Base-by-base conservation (phyloP, 2,113 vertebrate genomes). In the Deroptyus accipitrinus region DNA sequence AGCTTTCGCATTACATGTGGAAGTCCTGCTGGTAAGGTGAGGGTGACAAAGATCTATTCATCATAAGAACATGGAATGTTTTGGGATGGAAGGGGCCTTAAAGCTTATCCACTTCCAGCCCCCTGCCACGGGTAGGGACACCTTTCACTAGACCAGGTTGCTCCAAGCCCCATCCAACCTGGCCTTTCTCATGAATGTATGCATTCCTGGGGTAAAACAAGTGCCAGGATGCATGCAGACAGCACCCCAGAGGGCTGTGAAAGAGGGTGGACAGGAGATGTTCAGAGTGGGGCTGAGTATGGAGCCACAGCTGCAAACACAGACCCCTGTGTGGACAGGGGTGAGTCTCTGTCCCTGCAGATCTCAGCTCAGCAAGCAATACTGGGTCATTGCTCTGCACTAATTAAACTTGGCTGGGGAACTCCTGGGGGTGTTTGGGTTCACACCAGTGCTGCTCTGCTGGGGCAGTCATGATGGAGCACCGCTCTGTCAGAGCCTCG, bases 401-500 rank as follows among this genome's bases (percentile, higher is more conserved):
- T 55, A 28, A 73, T 20, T 57, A 46, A 69, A 51, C 68, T 33
- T 23, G 30, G 10, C 31, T 37, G 63, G 37, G 31, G 25, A 41
- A 4, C 16, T 79, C 24, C 41, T 28, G 9, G 20, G 28, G 5
- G n/a, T 27, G 30, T 54, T 48, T 19, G 8, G 17, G 41, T 55
- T 63, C 14, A 2, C 0, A 3, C 7, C 18, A 17, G n/a, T 25
- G n/a, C 41, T 57, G 55, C 30, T 81, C 10, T 18, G 19, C 25
- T 42, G 51, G 55, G 35, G 51, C 6, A 31, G 46, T 14, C 33
- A 4, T 14, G 46, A 41, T 37, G 63, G 17, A 51, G 42, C 18
- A 0, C 13, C 13, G 5, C 23, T 57, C 28, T 8, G 33, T 27
- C 35, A 33, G 6, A 42, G 22, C 13, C 13, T 8, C 0, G 1